A percentile compares a stretch with the other conserved stretches of the same genome.
These are phyloP conservation scores for Oscheius sp. DNA, from an alignment of 2,888 invertebrate species.

Conservation along the genomic window DNA sequence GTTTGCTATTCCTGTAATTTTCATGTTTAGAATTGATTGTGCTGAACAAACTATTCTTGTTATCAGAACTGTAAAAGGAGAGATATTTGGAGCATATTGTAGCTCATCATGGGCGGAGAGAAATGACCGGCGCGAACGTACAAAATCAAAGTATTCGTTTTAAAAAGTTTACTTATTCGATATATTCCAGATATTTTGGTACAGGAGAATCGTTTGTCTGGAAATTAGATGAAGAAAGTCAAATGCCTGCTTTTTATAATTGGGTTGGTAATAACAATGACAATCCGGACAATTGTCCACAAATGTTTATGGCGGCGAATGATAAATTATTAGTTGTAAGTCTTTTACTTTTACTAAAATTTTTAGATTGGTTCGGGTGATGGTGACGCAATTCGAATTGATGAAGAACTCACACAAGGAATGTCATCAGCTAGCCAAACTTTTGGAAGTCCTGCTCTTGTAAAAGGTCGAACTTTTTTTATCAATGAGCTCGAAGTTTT, in stretches of 20 bases:
- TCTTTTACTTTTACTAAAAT: background rate
- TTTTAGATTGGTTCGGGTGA: conserved; percentile 66
- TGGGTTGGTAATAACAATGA: conserved; percentile 62
- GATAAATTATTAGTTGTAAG: conserved; percentile 63
- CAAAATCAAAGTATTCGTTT: conserved; percentile 44
- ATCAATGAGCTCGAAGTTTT: conserved; percentile 65
- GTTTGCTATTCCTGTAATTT: conserved; percentile 35
- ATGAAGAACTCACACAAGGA: conserved; percentile 64
- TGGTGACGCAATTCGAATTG: conserved; percentile 68
- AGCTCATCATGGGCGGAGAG: conserved; percentile 64
- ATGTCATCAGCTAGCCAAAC: conserved; percentile 60
- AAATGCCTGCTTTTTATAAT: conserved; percentile 59
- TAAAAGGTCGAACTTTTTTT: conserved; percentile 52
- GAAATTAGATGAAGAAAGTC: conserved; percentile 48
- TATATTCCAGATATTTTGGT: conserved; percentile 51
- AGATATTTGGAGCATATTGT: conserved; percentile 68
- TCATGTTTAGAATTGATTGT: conserved; percentile 56
- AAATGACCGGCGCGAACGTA: conserved; percentile 62
- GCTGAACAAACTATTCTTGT: conserved; percentile 65
- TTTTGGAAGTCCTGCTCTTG: conserved; percentile 63
- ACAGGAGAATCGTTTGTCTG: conserved; percentile 68
- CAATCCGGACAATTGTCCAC: conserved; percentile 55
- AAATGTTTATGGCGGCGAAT: conserved; percentile 68
- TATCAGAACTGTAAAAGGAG: conserved; percentile 56
- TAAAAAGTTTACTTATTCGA: background rate